Evolutionary conservation across 2,888 invertebrate species (phyloP), one percentile per base, ranked within the genome.

Genomic region (Adelognathus sp.): DNA sequence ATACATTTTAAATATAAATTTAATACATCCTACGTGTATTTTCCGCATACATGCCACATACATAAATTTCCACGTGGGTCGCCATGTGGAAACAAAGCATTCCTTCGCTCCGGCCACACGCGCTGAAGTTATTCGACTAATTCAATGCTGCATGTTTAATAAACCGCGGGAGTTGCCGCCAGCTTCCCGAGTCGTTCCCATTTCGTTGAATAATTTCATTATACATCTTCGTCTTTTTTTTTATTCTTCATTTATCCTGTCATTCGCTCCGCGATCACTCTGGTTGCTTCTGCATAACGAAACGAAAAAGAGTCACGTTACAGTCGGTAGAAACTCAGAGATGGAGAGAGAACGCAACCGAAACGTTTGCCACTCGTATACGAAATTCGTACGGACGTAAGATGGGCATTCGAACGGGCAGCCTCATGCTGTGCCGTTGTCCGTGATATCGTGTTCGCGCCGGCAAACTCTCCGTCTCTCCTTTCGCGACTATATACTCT

Each of bases 371-470:
- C 44, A 41, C 72, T 63, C 60, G 50, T 50, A 46, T 46, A 24
- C 46, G 73, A 87, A 83, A 85, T 82, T 83, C 82, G 80, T 84
- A 78, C 77, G 81, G 83, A 86, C 84, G 76, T 77, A 75, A 67
- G 81, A 82, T 75, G 75, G 83, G 73, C 69, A 63, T 46, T 72
- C 58, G 58, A 66, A 64, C 52, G 69, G 63, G 76, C 31, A 24
- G 44, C 16, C 56, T 84, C 86, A 85, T 74, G 85, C 85, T 86
- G 86, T 69, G 86, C 81, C 52, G 79, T 76, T 79, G 78, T 75
- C 75, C 79, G 41, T n/a, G 73, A 41, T 46, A 73, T 79, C 63
- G 72, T 61, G 63, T 50, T 46, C 70, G 31, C 66, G 67, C 39
- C 16, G 52, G 16, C 52, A 31, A 27, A 6, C 29, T 9, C 24